Base-by-base conservation (phyloP, 2,113 vertebrate species). In the Colistium nudipinnis region DNA sequence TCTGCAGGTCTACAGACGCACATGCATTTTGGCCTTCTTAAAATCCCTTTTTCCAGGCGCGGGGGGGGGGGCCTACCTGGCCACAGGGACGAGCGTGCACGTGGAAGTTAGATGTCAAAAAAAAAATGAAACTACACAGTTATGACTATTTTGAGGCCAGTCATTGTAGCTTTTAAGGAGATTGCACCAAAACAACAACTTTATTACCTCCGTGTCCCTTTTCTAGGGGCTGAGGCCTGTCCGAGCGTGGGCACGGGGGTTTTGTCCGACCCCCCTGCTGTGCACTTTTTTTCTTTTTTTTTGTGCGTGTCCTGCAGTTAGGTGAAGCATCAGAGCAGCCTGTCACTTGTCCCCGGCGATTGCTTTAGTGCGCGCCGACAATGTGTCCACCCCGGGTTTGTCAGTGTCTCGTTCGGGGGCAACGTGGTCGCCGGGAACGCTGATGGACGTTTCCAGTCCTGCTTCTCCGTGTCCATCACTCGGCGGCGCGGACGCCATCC, bases 391-490 rank as follows among this genome's bases (percentile, higher is more conserved):
- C 81, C 88, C 44, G 87, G 90, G 86, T 92, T 89, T 89, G 91
- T 93, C 93, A 93, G 89, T 78, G 89, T 92, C 91, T 83, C 56
- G 87, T 91, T 87, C 69, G 67, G 88, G 85, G n/a, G n/a, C n/a
- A n/a, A 54, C 80, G 64, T 78, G 88, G 83, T 82, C 70, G 67
- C 83, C 70, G 67, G 51, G 80, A 82, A 89, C 56, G 84, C 88
- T 93, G 92, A 92, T 84, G 88, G 92, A 93, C 92, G 83, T 90
- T 91, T 91, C 91, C 89, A 90, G 90, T 84, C 70, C 92, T 86
- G 66, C 86, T 87, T 87, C 90, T 87, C 78, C 3, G 81, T 91
- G 90, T 93, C 92, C 88, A 86, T 94, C 92, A 93, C 80, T 64
- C 84, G 72, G 79, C 5, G 33, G 3, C 9, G 39, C 9, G 39